Percentiles rank a stretch among this genome's conserved stretches.
phyloP scores from a whole-genome alignment of 2,113 vertebrate genomes.

The Numenius arquata region DNA sequence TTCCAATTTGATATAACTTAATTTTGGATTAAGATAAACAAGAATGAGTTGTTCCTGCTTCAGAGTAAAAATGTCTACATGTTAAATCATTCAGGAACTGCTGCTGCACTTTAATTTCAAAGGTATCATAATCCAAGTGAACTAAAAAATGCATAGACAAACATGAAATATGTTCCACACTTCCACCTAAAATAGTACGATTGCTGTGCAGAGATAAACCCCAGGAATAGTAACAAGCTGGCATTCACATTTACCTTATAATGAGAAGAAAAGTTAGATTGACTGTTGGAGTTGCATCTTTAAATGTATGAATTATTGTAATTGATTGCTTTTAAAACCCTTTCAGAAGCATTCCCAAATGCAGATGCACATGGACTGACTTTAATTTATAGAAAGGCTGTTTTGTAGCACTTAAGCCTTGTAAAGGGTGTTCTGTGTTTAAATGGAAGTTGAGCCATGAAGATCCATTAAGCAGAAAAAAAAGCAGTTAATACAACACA shows the following conservation, averaged over 20 bases:
- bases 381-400: background rate
- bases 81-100: constrained; percentile 32
- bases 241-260: background rate
- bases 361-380: background rate
- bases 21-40: constrained; percentile 18
- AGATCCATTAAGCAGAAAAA: constrained; percentile 5
- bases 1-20: background rate
- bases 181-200: background rate
- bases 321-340: constrained; percentile 9
- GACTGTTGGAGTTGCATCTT: background rate
- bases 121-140: constrained; percentile 23
- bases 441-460: background rate
- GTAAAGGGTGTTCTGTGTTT: background rate
- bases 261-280: constrained; percentile 15
- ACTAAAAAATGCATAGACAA: constrained; percentile 43
- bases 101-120: constrained; percentile 22
- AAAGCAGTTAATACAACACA: background rate
- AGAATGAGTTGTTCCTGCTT: background rate
- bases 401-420: background rate
- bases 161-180: constrained; percentile 28
- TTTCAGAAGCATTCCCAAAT: background rate
- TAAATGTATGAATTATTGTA: constrained; percentile 23
- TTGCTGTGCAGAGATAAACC: constrained; percentile 6
- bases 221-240: constrained; percentile 43
- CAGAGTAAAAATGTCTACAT: background rate